A percentile compares a stretch with the other conserved stretches of the same genome.
phyloP scores from a whole-genome alignment of 2,113 vertebrate genomes.

The Callaeas wilsoni region DNA sequence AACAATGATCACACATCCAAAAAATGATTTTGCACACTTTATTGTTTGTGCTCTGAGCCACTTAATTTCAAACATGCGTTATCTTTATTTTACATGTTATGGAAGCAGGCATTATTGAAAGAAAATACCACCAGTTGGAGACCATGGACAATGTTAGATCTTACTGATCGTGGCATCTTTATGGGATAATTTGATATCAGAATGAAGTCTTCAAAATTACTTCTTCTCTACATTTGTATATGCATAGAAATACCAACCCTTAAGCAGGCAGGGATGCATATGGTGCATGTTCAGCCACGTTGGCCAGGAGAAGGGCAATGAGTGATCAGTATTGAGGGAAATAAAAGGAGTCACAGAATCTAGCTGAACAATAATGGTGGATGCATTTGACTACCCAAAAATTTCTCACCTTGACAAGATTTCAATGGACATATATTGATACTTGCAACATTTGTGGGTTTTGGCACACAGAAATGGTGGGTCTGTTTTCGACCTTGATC shows the following conservation, averaged over 20 bases:
- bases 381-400: not conserved
- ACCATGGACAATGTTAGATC: not conserved
- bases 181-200: not conserved
- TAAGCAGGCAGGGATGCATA: not conserved
- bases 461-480: not conserved
- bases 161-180: not conserved
- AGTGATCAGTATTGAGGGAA: not conserved
- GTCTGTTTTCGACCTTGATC: not conserved
- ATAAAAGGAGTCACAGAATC: not conserved
- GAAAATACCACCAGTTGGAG: not conserved
- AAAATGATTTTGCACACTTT: not conserved
- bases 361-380: not conserved
- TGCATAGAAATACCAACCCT: not conserved
- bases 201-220: not conserved
- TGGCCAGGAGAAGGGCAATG: not conserved
- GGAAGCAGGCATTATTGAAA: not conserved
- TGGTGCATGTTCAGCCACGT: not conserved
- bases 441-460: not conserved
- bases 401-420: not conserved
- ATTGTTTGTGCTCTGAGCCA: not conserved
- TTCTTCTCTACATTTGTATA: not conserved
- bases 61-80: not conserved
- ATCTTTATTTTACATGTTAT: not conserved
- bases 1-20: not conserved
- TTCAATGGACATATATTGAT: not conserved